Evolutionary conservation across 2,797 vertebrate genomes (phyloP).

Genomic region (Myotis findleyi): DNA sequence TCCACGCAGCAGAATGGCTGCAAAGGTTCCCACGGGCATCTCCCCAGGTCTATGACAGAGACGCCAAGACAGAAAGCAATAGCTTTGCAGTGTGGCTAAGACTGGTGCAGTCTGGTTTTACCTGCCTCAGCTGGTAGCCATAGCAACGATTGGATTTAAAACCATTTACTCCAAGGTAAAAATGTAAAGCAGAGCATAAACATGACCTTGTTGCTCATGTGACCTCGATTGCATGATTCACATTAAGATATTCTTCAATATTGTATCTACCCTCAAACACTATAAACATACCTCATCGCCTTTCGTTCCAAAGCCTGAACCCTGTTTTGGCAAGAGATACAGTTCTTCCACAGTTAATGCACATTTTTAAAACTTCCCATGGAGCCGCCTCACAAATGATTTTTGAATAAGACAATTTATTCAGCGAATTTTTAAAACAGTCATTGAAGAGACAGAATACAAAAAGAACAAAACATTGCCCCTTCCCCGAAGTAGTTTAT

Average conservation of each 20-base stretch:
- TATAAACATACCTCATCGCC: background rate
- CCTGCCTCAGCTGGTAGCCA: background rate
- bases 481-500: background rate
- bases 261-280: background rate
- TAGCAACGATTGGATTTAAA: background rate
- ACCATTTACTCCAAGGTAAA: background rate
- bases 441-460: background rate
- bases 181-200: background rate
- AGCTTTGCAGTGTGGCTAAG: background rate
- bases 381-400: background rate
- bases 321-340: background rate
- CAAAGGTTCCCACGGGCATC: background rate
- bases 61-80: background rate
- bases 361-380: background rate
- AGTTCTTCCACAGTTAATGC: background rate
- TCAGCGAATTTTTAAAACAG: background rate
- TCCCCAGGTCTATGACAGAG: background rate
- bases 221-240: background rate
- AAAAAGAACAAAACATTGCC: background rate
- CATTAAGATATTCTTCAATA: background rate
- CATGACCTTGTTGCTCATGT: background rate
- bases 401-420: background rate
- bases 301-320: background rate
- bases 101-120: background rate
- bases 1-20: background rate